phyloP scores from a whole-genome alignment of 2,797 vertebrate species.

The Peromyscus eremicus region DNA sequence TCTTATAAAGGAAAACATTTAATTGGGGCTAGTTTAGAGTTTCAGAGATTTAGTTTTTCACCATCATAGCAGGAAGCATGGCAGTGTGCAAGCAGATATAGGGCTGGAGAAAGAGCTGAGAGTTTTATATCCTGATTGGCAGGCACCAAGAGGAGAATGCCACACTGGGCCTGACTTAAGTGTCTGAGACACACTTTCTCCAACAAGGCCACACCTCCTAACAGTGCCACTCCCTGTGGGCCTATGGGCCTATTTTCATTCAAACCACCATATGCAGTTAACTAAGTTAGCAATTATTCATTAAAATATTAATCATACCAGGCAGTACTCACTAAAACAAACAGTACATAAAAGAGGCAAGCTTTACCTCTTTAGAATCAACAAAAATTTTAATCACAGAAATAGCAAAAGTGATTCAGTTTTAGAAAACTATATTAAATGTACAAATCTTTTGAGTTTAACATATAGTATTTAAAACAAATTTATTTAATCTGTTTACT shows the following conservation, averaged over 20 bases:
- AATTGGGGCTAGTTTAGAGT: neutral
- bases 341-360: neutral
- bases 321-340: neutral
- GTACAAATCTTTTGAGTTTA: neutral
- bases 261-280: neutral
- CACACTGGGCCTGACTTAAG: neutral
- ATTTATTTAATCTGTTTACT: neutral
- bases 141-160: neutral
- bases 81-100: neutral
- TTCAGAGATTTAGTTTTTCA: neutral
- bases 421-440: neutral
- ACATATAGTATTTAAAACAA: neutral
- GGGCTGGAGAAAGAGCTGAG: neutral
- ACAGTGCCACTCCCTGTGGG: neutral
- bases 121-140: neutral
- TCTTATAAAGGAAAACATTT: neutral
- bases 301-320: conserved; percentile 1
- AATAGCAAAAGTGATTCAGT: neutral
- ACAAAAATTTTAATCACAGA: neutral
- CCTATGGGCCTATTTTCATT: neutral
- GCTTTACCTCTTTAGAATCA: neutral
- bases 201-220: neutral
- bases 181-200: neutral
- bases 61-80: neutral
- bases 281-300: neutral